Evolutionary conservation across 2,888 invertebrate genomes (phyloP), one percentile per base, ranked within the genome.

Genomic region (Acanthosepion lycidas): DNA sequence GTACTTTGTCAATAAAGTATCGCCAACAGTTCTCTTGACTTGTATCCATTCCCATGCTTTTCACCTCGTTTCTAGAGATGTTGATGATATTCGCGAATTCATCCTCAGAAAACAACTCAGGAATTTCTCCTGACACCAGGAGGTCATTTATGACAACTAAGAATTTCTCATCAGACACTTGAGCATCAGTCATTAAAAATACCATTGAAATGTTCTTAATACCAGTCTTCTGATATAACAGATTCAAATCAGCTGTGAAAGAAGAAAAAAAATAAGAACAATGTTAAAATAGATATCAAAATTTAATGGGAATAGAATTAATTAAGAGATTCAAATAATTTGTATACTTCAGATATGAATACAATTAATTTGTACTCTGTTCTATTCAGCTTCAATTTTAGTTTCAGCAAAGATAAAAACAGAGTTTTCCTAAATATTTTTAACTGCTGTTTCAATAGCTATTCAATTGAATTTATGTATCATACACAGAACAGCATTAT

Each of bases 21-120:
- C 99, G 99, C 99, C 99, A 99, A 97, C 99, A 99, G 97, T 99
- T 99, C 98, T 99, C 99, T 96, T 99, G 98, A 0, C 99, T 98
- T 97, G 99, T 99, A 94, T 98, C 98, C 96, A 99, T 98, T 49
- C 99, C 99, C 49, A 99, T 98, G 59, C 99, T 97, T 96, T 97
- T 97, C 20, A 97, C 98, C 96, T 98, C 98, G 95, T 97, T 97
- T 94, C 98, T 96, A n/a, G 98, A 98, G 96, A 99, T 99, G 95
- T 98, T 98, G 96, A 99, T 98, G 95, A 99, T 99, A 97, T 99
- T 99, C 97, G 99, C 99, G 91, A 99, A 98, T 97, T 99, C 99
- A 97, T 99, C 99, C 97, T 99, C 99, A 42, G 99, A 98, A 97
- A 99, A 99, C 96, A 99, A 98, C 97, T 99, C 99, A 0, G 99